These are phyloP conservation scores for Ptychochromis oligacanthus DNA, from an alignment of 2,113 vertebrate genomes.

Conservation along the genomic window DNA sequence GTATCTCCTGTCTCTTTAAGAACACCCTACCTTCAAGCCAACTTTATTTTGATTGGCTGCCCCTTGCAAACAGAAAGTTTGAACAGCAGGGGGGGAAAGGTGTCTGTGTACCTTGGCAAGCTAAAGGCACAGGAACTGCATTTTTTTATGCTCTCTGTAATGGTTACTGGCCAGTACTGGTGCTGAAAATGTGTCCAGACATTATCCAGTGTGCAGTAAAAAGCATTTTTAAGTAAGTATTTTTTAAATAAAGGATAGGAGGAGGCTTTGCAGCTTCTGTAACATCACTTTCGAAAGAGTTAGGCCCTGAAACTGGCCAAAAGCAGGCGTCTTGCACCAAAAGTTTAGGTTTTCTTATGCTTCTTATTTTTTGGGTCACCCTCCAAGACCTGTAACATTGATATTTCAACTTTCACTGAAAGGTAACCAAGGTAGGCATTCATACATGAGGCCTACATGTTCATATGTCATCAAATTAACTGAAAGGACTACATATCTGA, in stretches of 20 bases:
- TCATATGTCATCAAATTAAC: neutral
- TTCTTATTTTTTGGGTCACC: neutral
- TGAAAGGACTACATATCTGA: neutral
- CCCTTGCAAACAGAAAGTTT: neutral
- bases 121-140: no score
- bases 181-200: no score
- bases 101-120: no score
- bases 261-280: neutral
- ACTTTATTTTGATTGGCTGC: neutral
- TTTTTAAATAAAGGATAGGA: no score
- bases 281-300: neutral
- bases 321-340: neutral
- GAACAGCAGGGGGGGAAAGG: neutral
- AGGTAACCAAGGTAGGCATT: neutral
- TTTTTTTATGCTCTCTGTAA: no score
- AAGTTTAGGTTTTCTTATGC: neutral
- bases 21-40: no score
- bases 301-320: neutral
- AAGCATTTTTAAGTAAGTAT: no score
- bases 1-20: neutral
- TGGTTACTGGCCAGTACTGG: no score
- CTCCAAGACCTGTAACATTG: neutral
- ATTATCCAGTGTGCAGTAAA: no score
- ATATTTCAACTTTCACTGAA: neutral
- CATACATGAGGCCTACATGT: neutral